Conservation (phyloP, 2,888 invertebrate species). For the Brachyptera putata region DNA sequence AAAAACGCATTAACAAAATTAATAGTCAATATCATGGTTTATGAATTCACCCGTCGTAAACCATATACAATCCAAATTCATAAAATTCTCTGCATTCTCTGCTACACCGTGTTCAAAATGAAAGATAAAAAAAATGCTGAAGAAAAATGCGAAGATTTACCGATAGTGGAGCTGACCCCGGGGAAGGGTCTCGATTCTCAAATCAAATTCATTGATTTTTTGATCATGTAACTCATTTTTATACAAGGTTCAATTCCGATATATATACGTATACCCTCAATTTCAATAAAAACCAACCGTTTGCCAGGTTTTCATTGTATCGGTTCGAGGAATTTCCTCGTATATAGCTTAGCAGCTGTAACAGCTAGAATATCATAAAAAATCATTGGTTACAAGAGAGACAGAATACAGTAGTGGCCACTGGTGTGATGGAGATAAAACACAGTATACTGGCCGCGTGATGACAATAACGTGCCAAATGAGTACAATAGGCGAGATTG, state of each 20-base stretch:
- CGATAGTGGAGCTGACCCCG: too few relatives aligned
- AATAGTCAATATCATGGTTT: too few relatives aligned
- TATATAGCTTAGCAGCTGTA: constrained; percentile 13
- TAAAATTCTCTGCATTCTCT: too few relatives aligned
- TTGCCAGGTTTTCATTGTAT: constrained; percentile 7
- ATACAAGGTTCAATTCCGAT: constrained; percentile 15
- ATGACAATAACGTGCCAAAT: constrained; percentile 7
- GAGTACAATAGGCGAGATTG: neutral
- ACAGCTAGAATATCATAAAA: constrained; percentile 13
- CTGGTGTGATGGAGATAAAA: neutral
- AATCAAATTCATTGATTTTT: constrained; percentile 14
- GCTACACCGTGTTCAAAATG: too few relatives aligned
- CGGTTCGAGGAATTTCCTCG: constrained; percentile 10
- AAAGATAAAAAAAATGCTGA: too few relatives aligned
- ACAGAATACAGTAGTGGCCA: neutral
- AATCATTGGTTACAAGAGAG: too few relatives aligned
- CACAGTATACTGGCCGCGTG: neutral
- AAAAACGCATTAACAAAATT: too few relatives aligned
- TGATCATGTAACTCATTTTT: neutral
- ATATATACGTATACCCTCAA: too few relatives aligned
- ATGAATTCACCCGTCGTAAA: too few relatives aligned
- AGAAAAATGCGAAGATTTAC: too few relatives aligned
- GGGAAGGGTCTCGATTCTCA: neutral
- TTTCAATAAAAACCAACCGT: constrained; percentile 14
- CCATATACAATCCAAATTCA: too few relatives aligned